A percentile compares a stretch with the other conserved stretches of the same genome.
Conservation (phyloP, 2,113 vertebrate species). For the Lepus timidus region DNA sequence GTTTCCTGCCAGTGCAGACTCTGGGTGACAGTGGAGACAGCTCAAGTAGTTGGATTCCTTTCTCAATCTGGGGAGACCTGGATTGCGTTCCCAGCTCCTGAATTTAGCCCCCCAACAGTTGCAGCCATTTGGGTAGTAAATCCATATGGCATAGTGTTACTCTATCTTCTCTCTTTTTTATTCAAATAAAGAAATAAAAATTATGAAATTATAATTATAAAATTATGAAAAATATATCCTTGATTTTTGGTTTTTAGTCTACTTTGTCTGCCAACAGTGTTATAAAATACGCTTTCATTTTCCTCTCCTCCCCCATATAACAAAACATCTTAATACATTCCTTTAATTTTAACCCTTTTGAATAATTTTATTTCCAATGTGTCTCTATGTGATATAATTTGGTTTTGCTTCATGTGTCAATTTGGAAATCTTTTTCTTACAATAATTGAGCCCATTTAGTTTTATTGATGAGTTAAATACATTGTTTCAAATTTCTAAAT, state of each 20-base stretch:
- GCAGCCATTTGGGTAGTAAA: too few relatives aligned
- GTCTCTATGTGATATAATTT: neutral
- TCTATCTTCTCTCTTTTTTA: too few relatives aligned
- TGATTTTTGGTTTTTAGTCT: neutral
- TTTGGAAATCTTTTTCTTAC: neutral
- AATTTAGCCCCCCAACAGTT: too few relatives aligned
- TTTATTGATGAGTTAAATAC: neutral
- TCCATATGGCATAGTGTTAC: too few relatives aligned
- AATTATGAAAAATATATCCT: too few relatives aligned
- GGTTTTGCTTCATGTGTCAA: neutral
- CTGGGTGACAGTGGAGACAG: too few relatives aligned
- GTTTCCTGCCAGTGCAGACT: too few relatives aligned
- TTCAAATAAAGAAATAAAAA: too few relatives aligned
- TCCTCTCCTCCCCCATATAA: neutral
- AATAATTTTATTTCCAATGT: neutral
- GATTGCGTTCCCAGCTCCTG: too few relatives aligned
- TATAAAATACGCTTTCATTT: slow-evolving; percentile 18
- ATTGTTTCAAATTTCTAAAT: neutral
- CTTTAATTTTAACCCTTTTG: neutral
- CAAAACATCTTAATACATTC: neutral
- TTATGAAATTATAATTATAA: too few relatives aligned
- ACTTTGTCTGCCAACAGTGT: neutral
- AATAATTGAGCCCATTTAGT: neutral
- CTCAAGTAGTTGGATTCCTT: too few relatives aligned
- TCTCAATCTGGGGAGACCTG: too few relatives aligned